phyloP scores from a whole-genome alignment of 2,888 invertebrate genomes.

The Leptopilina myrica region DNA sequence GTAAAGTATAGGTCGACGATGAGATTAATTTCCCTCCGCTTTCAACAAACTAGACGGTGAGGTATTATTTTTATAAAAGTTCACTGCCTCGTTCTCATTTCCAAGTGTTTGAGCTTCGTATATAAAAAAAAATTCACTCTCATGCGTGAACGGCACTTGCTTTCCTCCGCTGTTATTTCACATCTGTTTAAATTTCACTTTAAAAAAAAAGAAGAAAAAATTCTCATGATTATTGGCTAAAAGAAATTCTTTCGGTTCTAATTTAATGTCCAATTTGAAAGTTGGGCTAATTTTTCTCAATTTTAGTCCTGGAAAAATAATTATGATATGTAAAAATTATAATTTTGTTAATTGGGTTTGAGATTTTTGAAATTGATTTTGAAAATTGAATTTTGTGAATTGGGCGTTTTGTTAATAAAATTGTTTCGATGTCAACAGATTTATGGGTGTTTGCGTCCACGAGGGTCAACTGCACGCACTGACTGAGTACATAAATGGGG shows the following conservation, averaged over 20 bases:
- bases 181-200: constrained; percentile 5
- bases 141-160: constrained; percentile 43
- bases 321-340: too few species aligned
- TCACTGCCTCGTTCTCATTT: constrained; percentile 50
- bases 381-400: background rate
- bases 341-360: too few species aligned
- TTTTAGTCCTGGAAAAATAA: background rate
- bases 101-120: constrained; percentile 42
- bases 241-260: background rate
- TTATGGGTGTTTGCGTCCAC: constrained; percentile 97
- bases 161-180: constrained; percentile 5
- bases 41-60: constrained; percentile 43
- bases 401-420: background rate
- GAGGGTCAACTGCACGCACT: constrained; percentile 97
- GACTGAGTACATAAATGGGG: constrained; percentile 97
- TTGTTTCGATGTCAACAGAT: constrained; percentile 78
- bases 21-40: constrained; percentile 23
- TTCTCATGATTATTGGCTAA: constrained; percentile 9
- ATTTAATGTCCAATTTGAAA: background rate
- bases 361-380: background rate
- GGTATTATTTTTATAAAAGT: constrained; percentile 54
- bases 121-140: constrained; percentile 50
- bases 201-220: background rate
- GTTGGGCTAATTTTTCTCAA: background rate
- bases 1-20: constrained; percentile 13